Evolutionary conservation across 2,797 vertebrate species (phyloP).

Genomic region (Cyclopterus lumpus): DNA sequence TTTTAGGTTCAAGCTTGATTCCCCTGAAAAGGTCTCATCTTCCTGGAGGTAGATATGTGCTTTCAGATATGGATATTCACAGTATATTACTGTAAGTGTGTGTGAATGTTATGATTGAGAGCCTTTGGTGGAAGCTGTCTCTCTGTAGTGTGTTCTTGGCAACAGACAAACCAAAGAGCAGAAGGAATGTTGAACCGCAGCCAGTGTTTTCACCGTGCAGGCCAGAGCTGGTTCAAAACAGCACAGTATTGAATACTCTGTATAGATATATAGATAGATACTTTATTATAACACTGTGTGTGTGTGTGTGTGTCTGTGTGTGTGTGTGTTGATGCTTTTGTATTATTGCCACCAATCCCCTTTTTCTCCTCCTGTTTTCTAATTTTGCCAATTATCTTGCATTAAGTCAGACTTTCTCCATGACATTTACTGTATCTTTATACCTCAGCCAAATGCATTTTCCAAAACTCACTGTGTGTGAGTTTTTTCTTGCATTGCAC

Average conservation of each 20-base stretch:
- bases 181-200: conserved; percentile 78
- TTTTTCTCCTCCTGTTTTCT: neutral
- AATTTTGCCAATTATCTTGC: neutral
- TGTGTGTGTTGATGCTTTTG: conserved; percentile 38
- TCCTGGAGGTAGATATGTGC: conserved; percentile 45
- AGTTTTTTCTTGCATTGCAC: conserved; percentile 36
- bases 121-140: conserved; percentile 63
- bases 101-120: conserved; percentile 68
- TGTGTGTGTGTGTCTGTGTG: neutral
- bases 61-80: conserved; percentile 34
- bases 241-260: conserved; percentile 71
- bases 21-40: conserved; percentile 53
- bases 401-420: conserved; percentile 4
- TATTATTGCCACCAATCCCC: conserved; percentile 18
- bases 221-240: conserved; percentile 65
- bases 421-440: conserved; percentile 46
- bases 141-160: conserved; percentile 67
- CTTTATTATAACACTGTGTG: conserved; percentile 39
- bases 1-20: conserved; percentile 53
- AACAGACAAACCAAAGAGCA: conserved; percentile 67
- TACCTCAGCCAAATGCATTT: conserved; percentile 47
- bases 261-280: no score
- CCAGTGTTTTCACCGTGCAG: conserved; percentile 77
- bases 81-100: conserved; percentile 37
- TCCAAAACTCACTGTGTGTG: conserved; percentile 34